Conservation (phyloP, 2,113 vertebrate genomes). For the Ameiurus melas region DNA sequence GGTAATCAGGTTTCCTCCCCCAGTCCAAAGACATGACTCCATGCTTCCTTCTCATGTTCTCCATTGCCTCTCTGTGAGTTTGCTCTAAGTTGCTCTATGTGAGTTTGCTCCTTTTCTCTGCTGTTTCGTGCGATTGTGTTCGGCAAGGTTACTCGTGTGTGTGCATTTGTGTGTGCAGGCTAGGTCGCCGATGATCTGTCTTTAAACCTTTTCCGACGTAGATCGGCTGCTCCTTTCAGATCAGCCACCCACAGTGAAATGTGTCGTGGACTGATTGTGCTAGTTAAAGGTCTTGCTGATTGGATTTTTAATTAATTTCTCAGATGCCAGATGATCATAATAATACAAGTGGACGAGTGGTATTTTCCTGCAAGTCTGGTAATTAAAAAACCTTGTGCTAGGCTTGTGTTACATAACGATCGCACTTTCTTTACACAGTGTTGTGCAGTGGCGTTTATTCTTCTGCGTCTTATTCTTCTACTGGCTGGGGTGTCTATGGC, state of each 20-base stretch:
- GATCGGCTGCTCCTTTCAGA: background rate
- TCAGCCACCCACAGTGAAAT: conserved; percentile 4
- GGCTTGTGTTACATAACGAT: background rate
- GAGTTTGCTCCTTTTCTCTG: background rate
- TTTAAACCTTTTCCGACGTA: background rate
- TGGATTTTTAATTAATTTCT: conserved; percentile 56
- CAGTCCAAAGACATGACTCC: no score
- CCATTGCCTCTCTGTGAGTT: background rate
- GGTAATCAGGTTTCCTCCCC: no score
- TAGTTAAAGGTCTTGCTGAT: conserved; percentile 46
- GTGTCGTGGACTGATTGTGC: conserved; percentile 21
- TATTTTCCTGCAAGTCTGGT: conserved; percentile 38
- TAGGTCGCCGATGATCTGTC: conserved; percentile 7
- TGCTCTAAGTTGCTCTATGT: background rate
- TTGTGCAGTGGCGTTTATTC: background rate
- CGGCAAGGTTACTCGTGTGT: background rate
- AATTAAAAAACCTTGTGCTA: conserved; percentile 38
- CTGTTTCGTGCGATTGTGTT: background rate
- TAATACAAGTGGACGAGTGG: conserved; percentile 45
- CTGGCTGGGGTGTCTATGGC: no score
- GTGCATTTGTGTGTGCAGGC: background rate
- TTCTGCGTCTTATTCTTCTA: no score
- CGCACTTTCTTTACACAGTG: background rate
- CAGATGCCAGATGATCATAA: conserved; percentile 43
- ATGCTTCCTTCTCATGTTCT: background rate